Percentiles rank a stretch among this genome's conserved stretches.
phyloP scores from a whole-genome alignment of 2,888 invertebrate species.

The Rotaria socialis region DNA sequence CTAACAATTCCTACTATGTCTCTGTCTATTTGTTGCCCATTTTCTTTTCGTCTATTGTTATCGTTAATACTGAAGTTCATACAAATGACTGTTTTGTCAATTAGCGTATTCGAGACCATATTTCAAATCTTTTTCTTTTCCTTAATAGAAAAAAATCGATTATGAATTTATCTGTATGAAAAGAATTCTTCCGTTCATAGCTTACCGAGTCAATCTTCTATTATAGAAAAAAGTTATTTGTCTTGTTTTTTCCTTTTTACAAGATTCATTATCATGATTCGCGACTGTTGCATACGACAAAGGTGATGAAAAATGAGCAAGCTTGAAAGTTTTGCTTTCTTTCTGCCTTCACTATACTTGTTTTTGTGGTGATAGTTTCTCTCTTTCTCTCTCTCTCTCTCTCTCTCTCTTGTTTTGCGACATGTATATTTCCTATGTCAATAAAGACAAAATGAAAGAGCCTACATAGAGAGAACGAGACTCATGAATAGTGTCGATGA shows the following conservation, averaged over 20 bases:
- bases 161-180: not conserved
- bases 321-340: not conserved
- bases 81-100: not conserved
- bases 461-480: not conserved
- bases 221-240: not conserved
- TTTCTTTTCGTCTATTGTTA: not conserved
- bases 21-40: not conserved
- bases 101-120: not conserved
- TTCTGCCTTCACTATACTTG: not conserved
- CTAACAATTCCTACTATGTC: not conserved
- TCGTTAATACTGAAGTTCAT: not conserved
- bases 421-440: not conserved
- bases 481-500: not conserved
- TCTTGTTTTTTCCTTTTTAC: not conserved
- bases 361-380: not conserved
- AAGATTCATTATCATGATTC: not conserved
- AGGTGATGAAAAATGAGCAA: not conserved
- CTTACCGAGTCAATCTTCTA: not conserved
- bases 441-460: not conserved
- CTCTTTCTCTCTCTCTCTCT: too few species aligned
- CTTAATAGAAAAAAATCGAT: not conserved
- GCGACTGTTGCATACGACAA: not conserved
- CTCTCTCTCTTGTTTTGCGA: not conserved
- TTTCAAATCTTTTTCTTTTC: not conserved
- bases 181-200: not conserved